Conservation (phyloP, 2,888 invertebrate species). For the Entomobrya multifasciata region DNA sequence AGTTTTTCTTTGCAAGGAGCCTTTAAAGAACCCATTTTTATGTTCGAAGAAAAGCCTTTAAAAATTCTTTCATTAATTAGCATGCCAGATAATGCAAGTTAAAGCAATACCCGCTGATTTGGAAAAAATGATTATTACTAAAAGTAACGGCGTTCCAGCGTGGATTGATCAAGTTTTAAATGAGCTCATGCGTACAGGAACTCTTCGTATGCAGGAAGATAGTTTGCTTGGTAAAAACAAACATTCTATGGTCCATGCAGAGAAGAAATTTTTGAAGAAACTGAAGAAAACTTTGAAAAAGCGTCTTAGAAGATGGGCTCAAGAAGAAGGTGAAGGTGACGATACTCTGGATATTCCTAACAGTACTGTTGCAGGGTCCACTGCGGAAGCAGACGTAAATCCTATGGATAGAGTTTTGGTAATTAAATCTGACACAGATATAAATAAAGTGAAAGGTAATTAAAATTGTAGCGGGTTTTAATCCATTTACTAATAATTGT, state of each 20-base stretch:
- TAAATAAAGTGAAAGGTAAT: constrained; percentile 42
- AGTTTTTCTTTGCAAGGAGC: not conserved
- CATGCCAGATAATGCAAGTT: constrained; percentile 86
- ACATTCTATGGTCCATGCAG: constrained; percentile 36
- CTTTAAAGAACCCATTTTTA: not conserved
- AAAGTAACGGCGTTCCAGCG: constrained; percentile 74
- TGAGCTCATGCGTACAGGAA: constrained; percentile 71
- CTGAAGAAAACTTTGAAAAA: constrained; percentile 29
- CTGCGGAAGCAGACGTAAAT: constrained; percentile 50
- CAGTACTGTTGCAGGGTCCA: not conserved
- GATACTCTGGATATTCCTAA: too few relatives aligned
- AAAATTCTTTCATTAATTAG: constrained; percentile 81
- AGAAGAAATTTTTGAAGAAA: constrained; percentile 51
- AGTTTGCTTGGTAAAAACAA: constrained; percentile 4
- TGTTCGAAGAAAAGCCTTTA: too few relatives aligned
- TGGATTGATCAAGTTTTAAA: constrained; percentile 78
- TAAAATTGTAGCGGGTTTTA: too few relatives aligned
- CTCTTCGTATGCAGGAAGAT: constrained; percentile 60
- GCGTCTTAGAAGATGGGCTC: constrained; percentile 21
- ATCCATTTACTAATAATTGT: too few relatives aligned
- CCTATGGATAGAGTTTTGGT: constrained; percentile 72
- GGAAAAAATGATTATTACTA: constrained; percentile 82
- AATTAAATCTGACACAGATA: constrained; percentile 76
- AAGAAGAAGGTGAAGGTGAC: constrained; percentile 55
- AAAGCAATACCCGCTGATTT: constrained; percentile 85